phyloP scores from a whole-genome alignment of 1,140 invertebrate species.

The Calosoma granatense region DNA sequence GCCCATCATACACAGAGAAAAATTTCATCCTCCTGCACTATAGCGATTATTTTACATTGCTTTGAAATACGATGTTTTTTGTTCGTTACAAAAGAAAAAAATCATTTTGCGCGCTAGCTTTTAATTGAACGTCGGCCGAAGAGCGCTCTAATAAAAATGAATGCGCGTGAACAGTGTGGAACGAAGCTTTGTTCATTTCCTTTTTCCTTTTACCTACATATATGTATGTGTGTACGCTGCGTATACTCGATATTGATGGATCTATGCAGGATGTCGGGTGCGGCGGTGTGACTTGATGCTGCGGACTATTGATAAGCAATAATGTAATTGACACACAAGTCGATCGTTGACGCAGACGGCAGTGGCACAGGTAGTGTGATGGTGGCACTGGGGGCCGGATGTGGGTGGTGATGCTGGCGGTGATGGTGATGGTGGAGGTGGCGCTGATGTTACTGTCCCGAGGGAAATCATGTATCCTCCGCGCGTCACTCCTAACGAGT shows the following conservation, averaged over 20 bases:
- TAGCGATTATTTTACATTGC: conserved; percentile 5
- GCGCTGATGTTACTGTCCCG: neutral
- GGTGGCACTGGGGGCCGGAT: neutral
- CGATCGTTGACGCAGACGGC: no score
- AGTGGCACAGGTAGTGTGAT: neutral
- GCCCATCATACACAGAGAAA: neutral
- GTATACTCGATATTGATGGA: neutral
- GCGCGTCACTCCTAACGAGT: neutral
- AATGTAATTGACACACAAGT: neutral
- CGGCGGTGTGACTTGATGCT: neutral
- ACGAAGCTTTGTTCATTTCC: neutral
- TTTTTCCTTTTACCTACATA: neutral
- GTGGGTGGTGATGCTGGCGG: neutral
- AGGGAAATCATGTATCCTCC: neutral
- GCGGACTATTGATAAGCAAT: neutral
- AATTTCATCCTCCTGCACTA: conserved; percentile 2
- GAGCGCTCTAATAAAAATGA: neutral
- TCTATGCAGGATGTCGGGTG: no score
- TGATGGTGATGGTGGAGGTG: neutral
- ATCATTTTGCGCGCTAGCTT: neutral
- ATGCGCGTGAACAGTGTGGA: neutral
- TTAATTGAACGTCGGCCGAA: conserved; percentile 4
- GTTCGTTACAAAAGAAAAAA: neutral
- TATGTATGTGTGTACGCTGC: neutral
- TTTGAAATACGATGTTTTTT: neutral